Percentiles rank a stretch among this genome's conserved stretches.
These are phyloP conservation scores for Dinomys branickii DNA, from an alignment of 2,113 vertebrate genomes.

Conservation along the genomic window DNA sequence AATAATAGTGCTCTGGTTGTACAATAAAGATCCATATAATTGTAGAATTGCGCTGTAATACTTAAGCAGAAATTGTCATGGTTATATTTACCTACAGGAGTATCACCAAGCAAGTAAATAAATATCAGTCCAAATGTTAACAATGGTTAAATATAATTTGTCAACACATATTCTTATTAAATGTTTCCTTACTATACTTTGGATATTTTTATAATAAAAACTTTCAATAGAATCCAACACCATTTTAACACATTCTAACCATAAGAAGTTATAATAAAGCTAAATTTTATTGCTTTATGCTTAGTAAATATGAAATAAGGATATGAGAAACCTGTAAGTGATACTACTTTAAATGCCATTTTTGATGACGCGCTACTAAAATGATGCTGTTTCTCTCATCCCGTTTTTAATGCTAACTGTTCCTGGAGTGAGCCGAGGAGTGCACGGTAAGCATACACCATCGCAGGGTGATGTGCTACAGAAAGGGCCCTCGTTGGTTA, in stretches of 20 bases:
- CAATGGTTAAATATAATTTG: background rate
- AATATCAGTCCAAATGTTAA: background rate
- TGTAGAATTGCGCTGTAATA: background rate
- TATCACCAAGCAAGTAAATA: background rate
- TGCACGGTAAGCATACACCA: background rate
- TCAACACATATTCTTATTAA: background rate
- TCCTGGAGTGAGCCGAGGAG: background rate
- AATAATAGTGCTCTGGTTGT: background rate
- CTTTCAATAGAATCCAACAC: background rate
- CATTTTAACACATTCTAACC: background rate
- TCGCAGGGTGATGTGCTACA: rapidly evolving
- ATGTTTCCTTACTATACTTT: background rate
- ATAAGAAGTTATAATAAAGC: background rate
- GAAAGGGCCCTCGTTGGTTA: background rate
- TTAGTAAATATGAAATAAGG: background rate
- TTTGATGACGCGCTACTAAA: background rate
- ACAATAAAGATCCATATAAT: background rate
- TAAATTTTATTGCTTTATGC: background rate
- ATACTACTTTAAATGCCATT: background rate
- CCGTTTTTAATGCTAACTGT: background rate
- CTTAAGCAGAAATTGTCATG: background rate
- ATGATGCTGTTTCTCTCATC: background rate
- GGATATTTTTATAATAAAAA: background rate
- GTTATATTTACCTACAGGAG: background rate
- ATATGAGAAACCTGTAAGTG: background rate